Conservation (phyloP, 2,113 vertebrate genomes). For the Pyxicephalus adspersus region DNA sequence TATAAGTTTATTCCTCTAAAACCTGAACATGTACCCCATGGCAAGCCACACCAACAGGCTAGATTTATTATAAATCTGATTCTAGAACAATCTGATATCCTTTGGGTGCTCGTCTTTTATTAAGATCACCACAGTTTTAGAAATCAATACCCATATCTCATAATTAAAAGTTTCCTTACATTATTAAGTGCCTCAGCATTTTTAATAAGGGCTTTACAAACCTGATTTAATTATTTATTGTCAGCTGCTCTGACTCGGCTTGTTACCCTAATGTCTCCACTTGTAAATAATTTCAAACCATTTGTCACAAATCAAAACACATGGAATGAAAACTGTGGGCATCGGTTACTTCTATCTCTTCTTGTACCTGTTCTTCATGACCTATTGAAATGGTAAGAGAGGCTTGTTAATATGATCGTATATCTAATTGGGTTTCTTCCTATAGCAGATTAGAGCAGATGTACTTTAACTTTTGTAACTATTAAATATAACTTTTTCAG, state of each 20-base stretch:
- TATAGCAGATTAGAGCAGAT: too few species aligned
- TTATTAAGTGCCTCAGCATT: constrained; percentile 56
- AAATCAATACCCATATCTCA: constrained; percentile 58
- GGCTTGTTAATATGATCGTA: background rate
- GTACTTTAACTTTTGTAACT: too few species aligned
- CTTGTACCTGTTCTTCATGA: background rate
- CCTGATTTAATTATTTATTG: constrained; percentile 53
- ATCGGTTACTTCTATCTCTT: background rate
- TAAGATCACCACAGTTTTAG: constrained; percentile 38
- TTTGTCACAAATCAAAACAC: constrained; percentile 30
- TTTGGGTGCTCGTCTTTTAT: constrained; percentile 18
- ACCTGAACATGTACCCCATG: too few species aligned
- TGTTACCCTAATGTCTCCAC: constrained; percentile 22
- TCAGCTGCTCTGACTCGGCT: constrained; percentile 8
- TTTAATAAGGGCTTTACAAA: constrained; percentile 69
- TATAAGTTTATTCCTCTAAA: too few species aligned
- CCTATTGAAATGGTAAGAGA: background rate
- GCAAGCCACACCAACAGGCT: too few species aligned
- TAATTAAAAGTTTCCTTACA: constrained; percentile 69
- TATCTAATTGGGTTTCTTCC: background rate
- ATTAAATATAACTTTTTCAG: too few species aligned
- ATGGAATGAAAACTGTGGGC: background rate
- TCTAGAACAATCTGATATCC: background rate
- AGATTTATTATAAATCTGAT: too few species aligned
- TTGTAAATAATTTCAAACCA: constrained; percentile 37